Base-by-base conservation (phyloP, 2,797 vertebrate genomes). In the Amazona finschi region DNA sequence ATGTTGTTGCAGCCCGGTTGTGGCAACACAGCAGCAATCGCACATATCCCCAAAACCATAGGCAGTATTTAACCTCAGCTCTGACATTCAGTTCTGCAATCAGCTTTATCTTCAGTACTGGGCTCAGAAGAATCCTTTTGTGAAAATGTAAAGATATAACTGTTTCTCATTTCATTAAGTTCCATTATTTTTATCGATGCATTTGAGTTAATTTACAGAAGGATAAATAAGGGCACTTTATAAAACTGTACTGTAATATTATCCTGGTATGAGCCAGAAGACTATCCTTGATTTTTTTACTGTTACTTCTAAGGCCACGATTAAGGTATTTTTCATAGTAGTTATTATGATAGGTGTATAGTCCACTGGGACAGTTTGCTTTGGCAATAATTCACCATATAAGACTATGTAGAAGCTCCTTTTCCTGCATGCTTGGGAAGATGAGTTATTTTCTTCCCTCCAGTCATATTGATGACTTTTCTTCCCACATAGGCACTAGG, bases 161-260 rank as follows among this genome's bases (percentile, higher is more conserved):
- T 74, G 15, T 65, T 90, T 77, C n/a, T 84, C 60, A n/a, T 83
- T 60, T 65, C 15, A 41, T 46, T 46, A 43, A 31, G 38, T 91
- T 86, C 49, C 30, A 53, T 73, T 94, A 5, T 49, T 90, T 78
- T 74, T 33, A 55, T 70, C 81, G 65, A 69, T 95, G 74, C 47
- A 18, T 92, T 90, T 90, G 39, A 71, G 80, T 81, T 96, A 44
- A 91, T 89, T 89, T 92, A 79, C 91, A 82, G 91, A 88, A 86
- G 41, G 72, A 80, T 82, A 86, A 94, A 87, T 71, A 87, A 94
- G 69, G 78, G 93, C 90, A 91, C 89, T 94, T 96, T 96, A 89
- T 93, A 65, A 94, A 94, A 91, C 76, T 25, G 71, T 94, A 93
- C 94, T 96, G 95, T 94, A 94, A 83, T 89, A 71, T n/a, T 84